phyloP scores from a whole-genome alignment of 64 coral and sea anemone genomes.

The Porites lutea region DNA sequence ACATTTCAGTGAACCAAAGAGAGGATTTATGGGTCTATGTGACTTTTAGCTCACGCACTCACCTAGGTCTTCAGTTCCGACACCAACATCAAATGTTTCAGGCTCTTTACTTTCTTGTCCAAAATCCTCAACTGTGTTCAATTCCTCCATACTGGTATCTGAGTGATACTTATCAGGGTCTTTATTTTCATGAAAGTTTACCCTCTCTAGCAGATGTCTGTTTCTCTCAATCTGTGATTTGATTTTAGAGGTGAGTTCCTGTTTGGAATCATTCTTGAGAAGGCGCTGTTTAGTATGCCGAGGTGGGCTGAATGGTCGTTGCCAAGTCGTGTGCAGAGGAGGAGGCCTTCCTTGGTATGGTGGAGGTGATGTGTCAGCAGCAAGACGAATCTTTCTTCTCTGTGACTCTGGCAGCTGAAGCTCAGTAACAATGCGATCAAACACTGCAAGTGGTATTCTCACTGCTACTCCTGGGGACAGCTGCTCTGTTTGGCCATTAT shows the following conservation, averaged over 20 bases:
- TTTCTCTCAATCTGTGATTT: conserved; percentile 79
- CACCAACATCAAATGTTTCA: conserved; percentile 70
- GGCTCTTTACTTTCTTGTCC: not conserved
- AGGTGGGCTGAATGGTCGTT: conserved; percentile 77
- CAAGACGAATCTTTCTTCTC: conserved; percentile 79
- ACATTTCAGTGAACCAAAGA: too few relatives aligned
- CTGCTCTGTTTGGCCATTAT: conserved; percentile 82
- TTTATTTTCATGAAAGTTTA: not conserved
- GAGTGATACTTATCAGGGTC: not conserved
- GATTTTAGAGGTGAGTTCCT: conserved; percentile 66
- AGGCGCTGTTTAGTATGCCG: not conserved
- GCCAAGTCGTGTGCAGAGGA: conserved; percentile 66
- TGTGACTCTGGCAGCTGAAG: conserved; percentile 95
- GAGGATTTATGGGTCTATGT: too few relatives aligned
- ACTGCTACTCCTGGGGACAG: conserved; percentile 76
- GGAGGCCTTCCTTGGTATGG: conserved; percentile 46
- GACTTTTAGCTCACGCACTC: not conserved
- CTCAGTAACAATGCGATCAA: conserved; percentile 88
- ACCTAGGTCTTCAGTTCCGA: conserved; percentile 64
- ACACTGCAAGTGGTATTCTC: conserved; percentile 81
- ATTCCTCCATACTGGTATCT: not conserved
- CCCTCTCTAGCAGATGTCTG: conserved; percentile 62
- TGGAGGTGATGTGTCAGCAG: conserved; percentile 58
- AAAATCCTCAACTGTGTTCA: not conserved
- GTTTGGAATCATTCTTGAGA: conserved; percentile 14